Evolutionary conservation across 2,113 vertebrate genomes (phyloP).

Genomic region (Tyto alba): DNA sequence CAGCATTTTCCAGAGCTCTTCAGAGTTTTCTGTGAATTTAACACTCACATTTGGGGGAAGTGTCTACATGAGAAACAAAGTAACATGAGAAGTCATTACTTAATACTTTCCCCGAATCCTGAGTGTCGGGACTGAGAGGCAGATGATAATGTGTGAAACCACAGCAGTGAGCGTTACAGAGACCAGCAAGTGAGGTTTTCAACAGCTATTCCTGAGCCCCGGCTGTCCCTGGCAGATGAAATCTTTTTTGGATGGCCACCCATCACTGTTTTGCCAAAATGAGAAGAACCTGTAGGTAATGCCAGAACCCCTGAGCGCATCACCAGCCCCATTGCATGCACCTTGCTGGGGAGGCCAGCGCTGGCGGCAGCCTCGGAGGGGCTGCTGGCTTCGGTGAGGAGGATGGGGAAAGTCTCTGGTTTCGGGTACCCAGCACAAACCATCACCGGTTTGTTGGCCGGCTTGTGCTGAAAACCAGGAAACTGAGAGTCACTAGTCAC

Average conservation of each 20-base stretch:
- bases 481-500: neutral
- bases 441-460: accelerated
- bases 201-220: slow-evolving; percentile 57
- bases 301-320: neutral
- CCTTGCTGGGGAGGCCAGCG: neutral
- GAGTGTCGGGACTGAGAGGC: slow-evolving; percentile 6
- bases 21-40: neutral
- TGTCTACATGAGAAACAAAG: neutral
- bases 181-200: slow-evolving; percentile 33
- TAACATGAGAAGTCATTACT: neutral
- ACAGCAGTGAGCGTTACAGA: slow-evolving; percentile 26
- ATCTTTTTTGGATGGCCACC: slow-evolving; percentile 12
- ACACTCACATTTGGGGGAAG: neutral
- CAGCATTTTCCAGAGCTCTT: neutral
- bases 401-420: neutral
- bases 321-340: neutral
- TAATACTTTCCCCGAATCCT: slow-evolving; percentile 60
- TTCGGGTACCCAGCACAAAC: neutral
- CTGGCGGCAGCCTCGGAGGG: neutral
- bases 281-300: slow-evolving; percentile 24
- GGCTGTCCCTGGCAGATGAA: neutral
- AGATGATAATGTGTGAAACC: slow-evolving; percentile 55
- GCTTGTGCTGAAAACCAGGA: neutral
- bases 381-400: neutral
- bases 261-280: slow-evolving; percentile 11